Evolutionary conservation across 2,888 invertebrate genomes (phyloP).

Genomic region (Lochmaea capreae): DNA sequence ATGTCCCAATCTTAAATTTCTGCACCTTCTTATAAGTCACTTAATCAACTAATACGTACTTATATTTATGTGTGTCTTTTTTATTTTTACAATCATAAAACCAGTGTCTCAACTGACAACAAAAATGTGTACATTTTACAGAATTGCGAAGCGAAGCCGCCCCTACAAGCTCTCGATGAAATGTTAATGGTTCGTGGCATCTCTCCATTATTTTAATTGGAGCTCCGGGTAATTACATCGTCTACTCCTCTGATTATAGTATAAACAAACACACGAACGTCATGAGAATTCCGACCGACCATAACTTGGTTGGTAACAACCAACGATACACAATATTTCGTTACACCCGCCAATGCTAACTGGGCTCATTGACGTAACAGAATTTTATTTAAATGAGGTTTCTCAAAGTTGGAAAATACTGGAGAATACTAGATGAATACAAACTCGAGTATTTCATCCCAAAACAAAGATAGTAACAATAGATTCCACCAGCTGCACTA

Average conservation of each 20-base stretch:
- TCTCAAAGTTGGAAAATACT: no score
- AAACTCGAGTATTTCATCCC: no score
- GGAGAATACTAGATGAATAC: no score
- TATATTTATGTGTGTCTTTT: no score
- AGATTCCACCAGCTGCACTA: no score
- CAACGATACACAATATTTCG: slow-evolving; percentile 37
- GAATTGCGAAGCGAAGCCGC: slow-evolving; percentile 17
- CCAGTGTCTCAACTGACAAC: neutral
- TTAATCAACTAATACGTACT: no score
- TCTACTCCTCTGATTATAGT: slow-evolving; percentile 62
- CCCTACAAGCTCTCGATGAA: slow-evolving; percentile 55
- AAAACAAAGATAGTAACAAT: no score
- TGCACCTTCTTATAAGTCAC: no score
- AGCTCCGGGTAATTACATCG: slow-evolving; percentile 64
- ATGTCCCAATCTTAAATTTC: no score
- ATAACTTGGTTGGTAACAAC: slow-evolving; percentile 41
- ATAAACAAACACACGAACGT: slow-evolving; percentile 64
- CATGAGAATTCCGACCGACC: slow-evolving; percentile 57
- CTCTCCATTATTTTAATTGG: slow-evolving; percentile 68
- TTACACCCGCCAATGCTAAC: slow-evolving; percentile 43
- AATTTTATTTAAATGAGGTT: neutral
- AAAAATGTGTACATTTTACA: neutral
- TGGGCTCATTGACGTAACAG: slow-evolving; percentile 15
- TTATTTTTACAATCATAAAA: no score
- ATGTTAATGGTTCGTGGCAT: slow-evolving; percentile 67